Conservation (phyloP, 2,797 vertebrate genomes). For the Macrochelys suwanniensis region DNA sequence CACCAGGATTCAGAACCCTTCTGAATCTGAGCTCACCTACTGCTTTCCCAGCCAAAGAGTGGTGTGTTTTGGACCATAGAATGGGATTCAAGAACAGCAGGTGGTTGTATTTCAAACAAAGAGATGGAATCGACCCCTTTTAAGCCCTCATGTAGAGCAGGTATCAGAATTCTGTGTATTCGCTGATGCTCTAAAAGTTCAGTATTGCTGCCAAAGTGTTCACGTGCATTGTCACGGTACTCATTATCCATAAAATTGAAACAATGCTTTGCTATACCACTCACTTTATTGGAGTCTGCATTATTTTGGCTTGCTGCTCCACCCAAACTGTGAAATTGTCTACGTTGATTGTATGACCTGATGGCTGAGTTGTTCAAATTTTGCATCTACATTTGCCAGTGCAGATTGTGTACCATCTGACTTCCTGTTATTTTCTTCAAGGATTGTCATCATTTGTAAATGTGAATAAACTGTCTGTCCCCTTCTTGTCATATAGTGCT, state of each 20-base stretch:
- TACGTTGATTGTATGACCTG: neutral
- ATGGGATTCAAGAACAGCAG: neutral
- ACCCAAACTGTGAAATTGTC: neutral
- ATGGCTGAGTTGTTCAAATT: neutral
- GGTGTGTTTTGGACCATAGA: neutral
- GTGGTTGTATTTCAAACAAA: neutral
- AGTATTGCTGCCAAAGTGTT: neutral
- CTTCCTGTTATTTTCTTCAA: constrained; percentile 1
- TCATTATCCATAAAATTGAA: neutral
- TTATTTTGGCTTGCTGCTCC: neutral
- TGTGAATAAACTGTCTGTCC: neutral
- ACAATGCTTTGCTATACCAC: neutral
- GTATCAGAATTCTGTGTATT: neutral
- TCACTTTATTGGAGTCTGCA: constrained; percentile 7
- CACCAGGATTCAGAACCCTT: neutral
- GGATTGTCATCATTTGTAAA: neutral
- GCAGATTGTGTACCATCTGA: constrained; percentile 1
- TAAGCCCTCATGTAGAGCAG: neutral
- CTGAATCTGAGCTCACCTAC: neutral
- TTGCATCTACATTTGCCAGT: neutral
- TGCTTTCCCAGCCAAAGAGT: neutral
- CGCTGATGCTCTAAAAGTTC: neutral
- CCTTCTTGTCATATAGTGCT: neutral
- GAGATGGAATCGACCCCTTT: neutral
- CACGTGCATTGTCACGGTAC: neutral